Evolutionary conservation across 1,140 invertebrate species (phyloP), one percentile per base, ranked within the genome.

Genomic region (Polyergus mexicanus): DNA sequence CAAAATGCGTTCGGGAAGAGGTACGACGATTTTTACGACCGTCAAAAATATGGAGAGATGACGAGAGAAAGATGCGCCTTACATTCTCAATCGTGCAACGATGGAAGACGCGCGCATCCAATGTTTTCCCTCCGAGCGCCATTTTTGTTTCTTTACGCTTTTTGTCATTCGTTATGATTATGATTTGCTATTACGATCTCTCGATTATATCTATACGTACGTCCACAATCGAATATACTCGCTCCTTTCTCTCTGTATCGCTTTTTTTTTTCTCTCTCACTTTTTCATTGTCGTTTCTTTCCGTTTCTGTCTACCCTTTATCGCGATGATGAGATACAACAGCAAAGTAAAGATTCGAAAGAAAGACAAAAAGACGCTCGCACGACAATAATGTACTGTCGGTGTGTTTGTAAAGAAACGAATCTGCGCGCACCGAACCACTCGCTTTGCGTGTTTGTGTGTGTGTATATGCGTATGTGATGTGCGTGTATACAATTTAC

Each of bases 381-480:
- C 76, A 74, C 88, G 88, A 75, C 80, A 76, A 88, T 38, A 35
- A 81, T 28, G 25, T 65, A 58, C 72, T 56, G 85, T 83, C 85
- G 72, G 89, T 91, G 92, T 60, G 68, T 81, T 32, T 58, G 78
- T 93, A 93, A 94, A 94, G 92, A 94, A 94, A 94, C 92, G 93
- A 93, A 94, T 92, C 88, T 93, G 91, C 91, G 94, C 94, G 94
- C 94, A 95, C 94, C 94, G 94, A 95, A 92, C 94, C 94, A 94
- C 94, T 94, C 92, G 78, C 86, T 88, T 60, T 58, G 51, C 8
- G 8, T 65, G 47, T 51, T 47, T 47, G 11, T 16, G 13, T 38
- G 35, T 38, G 7, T 7, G 35, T 38, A 2, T 11, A 7, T 44
- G 41, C 10, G 41, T 4, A 13, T 11, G 44, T 47, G 44, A 16